Evolutionary conservation across 2,797 vertebrate genomes (phyloP).

Genomic region (Hoplostethus atlanticus): DNA sequence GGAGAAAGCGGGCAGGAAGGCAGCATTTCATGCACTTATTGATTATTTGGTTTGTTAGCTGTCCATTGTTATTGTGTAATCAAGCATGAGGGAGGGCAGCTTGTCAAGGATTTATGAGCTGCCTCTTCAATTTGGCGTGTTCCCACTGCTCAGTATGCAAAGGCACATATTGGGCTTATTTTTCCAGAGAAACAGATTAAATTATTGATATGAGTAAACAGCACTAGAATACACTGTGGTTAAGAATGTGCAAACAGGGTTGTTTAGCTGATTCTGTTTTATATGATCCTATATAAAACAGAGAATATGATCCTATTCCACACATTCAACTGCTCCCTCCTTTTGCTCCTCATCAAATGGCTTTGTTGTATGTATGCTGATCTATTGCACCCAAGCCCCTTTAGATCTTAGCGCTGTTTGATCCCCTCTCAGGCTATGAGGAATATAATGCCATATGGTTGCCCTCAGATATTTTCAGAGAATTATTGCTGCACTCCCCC

Average conservation of each 20-base stretch:
- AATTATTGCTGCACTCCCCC: conserved; percentile 72
- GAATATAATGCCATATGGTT: conserved; percentile 60
- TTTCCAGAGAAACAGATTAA: conserved; percentile 60
- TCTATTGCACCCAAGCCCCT: conserved; percentile 37
- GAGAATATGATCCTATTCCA: conserved; percentile 45
- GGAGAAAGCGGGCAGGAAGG: conserved; percentile 66
- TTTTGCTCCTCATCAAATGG: conserved; percentile 59
- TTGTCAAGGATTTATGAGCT: conserved; percentile 64
- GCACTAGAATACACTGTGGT: conserved; percentile 44
- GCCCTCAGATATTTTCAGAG: conserved; percentile 75
- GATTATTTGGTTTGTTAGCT: conserved; percentile 77
- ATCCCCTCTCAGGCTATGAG: conserved; percentile 59
- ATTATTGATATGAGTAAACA: conserved; percentile 74
- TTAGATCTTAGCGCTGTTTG: conserved; percentile 61
- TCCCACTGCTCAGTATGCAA: conserved; percentile 60
- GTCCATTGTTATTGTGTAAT: conserved; percentile 81
- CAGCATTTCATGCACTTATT: conserved; percentile 75
- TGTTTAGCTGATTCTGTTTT: conserved; percentile 63
- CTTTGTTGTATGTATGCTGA: conserved; percentile 63
- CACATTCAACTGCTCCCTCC: conserved; percentile 43
- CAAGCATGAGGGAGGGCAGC: conserved; percentile 63
- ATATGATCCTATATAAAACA: conserved; percentile 11
- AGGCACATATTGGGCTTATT: conserved; percentile 59
- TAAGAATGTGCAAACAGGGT: conserved; percentile 40
- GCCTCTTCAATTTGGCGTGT: conserved; percentile 48